A percentile compares a stretch with the other conserved stretches of the same genome.
Evolutionary conservation across 1,140 invertebrate species (phyloP).

Genomic region (Apis cerana): DNA sequence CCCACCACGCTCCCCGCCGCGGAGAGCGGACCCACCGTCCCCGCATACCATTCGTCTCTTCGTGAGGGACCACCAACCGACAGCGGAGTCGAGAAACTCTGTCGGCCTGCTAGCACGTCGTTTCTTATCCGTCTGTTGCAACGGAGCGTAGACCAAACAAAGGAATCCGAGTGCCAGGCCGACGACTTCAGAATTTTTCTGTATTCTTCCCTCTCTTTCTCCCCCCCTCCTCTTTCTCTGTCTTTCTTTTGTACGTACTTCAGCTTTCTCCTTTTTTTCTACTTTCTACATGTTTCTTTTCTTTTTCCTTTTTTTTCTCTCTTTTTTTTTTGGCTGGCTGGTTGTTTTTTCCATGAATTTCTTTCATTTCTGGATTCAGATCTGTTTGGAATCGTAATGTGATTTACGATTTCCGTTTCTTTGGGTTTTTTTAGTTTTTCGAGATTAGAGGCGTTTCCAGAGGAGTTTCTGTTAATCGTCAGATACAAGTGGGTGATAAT

Average conservation of each 20-base stretch:
- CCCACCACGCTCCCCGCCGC: background rate
- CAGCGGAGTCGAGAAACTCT: conserved; percentile 63
- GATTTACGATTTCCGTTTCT: no score
- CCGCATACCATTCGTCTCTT: conserved; percentile 67
- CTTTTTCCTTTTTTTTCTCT: no score
- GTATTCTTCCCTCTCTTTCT: conserved; percentile 7
- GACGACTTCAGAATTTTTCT: conserved; percentile 56
- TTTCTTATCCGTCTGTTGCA: conserved; percentile 65
- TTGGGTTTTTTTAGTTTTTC: no score
- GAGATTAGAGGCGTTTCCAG: no score
- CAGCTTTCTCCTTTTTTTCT: background rate
- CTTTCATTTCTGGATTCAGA: no score
- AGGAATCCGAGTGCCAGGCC: conserved; percentile 62
- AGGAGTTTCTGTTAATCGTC: no score
- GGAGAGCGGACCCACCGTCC: conserved; percentile 42
- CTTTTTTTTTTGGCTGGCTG: background rate
- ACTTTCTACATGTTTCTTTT: background rate
- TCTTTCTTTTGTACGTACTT: background rate
- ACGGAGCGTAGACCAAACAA: conserved; percentile 69
- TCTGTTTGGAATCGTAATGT: no score
- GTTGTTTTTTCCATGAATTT: no score
- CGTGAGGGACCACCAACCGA: conserved; percentile 69
- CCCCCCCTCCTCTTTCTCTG: background rate
- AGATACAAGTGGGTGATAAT: no score
- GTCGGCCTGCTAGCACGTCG: conserved; percentile 59